Percentiles rank a stretch among this genome's conserved stretches.
These are phyloP conservation scores for Temnothorax rugatulus DNA, from an alignment of 2,888 invertebrate genomes.

Conservation along the genomic window DNA sequence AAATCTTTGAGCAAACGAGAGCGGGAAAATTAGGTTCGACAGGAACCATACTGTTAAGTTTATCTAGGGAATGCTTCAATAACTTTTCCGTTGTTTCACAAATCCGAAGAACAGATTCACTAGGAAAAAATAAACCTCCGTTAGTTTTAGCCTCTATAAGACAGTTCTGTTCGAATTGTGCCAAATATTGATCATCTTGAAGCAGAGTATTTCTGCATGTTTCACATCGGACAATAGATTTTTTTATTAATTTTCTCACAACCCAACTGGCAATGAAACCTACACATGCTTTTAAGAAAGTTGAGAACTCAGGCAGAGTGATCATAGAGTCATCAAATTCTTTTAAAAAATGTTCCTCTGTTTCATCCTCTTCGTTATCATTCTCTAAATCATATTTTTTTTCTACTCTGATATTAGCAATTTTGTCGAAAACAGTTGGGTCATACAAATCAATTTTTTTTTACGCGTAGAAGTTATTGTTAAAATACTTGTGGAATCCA, in stretches of 20 bases:
- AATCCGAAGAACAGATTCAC: neutral
- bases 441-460: constrained; percentile 4
- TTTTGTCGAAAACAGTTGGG: neutral
- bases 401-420: neutral
- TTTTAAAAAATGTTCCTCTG: neutral
- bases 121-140: neutral
- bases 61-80: neutral
- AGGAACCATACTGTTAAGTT: neutral
- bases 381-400: neutral
- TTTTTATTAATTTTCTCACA: neutral
- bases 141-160: constrained; percentile 3
- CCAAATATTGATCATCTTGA: neutral
- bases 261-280: neutral
- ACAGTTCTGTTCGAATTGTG: neutral
- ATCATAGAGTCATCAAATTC: neutral
- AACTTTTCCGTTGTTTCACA: constrained; percentile 2
- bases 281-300: neutral
- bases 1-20: too few relatives aligned
- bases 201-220: neutral
- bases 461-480: neutral
- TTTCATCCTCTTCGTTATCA: neutral
- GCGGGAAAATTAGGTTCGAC: neutral
- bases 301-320: neutral
- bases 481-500: neutral
- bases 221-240: neutral